phyloP scores from a whole-genome alignment of 92 coral and sea anemone species.

The Porites rus region DNA sequence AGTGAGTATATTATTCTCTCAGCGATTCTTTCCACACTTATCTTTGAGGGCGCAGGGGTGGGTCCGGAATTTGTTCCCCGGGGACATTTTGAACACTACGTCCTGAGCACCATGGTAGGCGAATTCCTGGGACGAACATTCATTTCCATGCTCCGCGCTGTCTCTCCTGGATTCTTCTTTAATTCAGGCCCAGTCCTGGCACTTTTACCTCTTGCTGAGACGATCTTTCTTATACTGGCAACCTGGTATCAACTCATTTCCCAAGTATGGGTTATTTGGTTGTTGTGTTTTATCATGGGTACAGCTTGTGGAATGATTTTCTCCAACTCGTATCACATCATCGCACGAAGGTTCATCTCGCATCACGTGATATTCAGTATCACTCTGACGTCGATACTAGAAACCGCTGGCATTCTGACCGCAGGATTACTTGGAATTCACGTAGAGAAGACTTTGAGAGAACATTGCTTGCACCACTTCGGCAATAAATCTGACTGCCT shows the following conservation, averaged over 20 bases:
- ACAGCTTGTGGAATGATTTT: slow-evolving; percentile 64
- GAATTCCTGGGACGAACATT: slow-evolving; percentile 87
- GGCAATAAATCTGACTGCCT: slow-evolving; percentile 50
- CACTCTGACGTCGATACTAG: slow-evolving; percentile 64
- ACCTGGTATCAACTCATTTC: slow-evolving; percentile 74
- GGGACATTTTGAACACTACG: slow-evolving; percentile 80
- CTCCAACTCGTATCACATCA: slow-evolving; percentile 65
- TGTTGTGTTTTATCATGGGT: slow-evolving; percentile 72
- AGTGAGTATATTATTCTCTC: slow-evolving; percentile 72
- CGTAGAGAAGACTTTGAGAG: slow-evolving; percentile 61
- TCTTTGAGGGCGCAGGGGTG: slow-evolving; percentile 45
- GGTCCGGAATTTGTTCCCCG: slow-evolving; percentile 70
- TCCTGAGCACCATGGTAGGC: slow-evolving; percentile 80
- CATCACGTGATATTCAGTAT: slow-evolving; percentile 59
- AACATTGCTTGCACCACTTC: slow-evolving; percentile 57
- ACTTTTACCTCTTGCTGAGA: slow-evolving; percentile 63
- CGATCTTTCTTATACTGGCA: slow-evolving; percentile 59
- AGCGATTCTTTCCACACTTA: slow-evolving; percentile 74
- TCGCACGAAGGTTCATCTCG: slow-evolving; percentile 56
- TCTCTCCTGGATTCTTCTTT: slow-evolving; percentile 68
- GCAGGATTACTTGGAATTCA: slow-evolving; percentile 85
- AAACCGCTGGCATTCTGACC: slow-evolving; percentile 74
- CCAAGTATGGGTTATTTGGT: slow-evolving; percentile 66
- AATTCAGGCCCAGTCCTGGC: slow-evolving; percentile 51
- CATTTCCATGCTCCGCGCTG: slow-evolving; percentile 71